Percentiles rank a stretch among this genome's conserved stretches.
Conservation (phyloP, 2,888 invertebrate species). For the Dione juno region DNA sequence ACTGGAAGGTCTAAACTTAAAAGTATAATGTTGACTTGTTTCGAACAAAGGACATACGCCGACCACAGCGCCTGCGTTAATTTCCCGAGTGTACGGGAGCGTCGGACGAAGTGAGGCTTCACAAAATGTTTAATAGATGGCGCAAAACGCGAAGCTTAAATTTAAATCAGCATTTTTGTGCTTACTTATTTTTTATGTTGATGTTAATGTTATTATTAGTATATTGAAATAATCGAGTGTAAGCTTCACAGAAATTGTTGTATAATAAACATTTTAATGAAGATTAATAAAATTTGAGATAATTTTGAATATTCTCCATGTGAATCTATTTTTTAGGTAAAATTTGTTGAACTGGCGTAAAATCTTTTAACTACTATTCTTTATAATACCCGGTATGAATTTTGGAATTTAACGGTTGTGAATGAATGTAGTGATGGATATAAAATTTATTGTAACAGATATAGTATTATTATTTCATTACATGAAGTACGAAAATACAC, state of each 20-base stretch:
- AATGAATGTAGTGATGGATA: too few species aligned
- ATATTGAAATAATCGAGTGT: not conserved
- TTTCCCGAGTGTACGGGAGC: slow-evolving; percentile 67
- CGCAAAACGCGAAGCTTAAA: slow-evolving; percentile 53
- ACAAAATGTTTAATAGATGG: slow-evolving; percentile 65
- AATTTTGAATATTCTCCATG: not conserved
- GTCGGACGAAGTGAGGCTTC: slow-evolving; percentile 63
- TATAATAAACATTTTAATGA: too few species aligned
- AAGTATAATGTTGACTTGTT: slow-evolving; percentile 81
- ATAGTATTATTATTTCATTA: too few species aligned
- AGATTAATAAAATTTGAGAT: too few species aligned
- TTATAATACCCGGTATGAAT: too few species aligned
- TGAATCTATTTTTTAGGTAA: not conserved
- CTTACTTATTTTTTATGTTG: slow-evolving; percentile 5
- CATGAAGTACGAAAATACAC: too few species aligned
- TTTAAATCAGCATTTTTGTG: slow-evolving; percentile 28
- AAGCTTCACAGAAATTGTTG: too few species aligned
- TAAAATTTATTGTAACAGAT: too few species aligned
- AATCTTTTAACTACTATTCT: too few species aligned
- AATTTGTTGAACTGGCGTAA: not conserved
- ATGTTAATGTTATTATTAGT: not conserved
- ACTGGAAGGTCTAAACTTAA: slow-evolving; percentile 72
- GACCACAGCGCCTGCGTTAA: slow-evolving; percentile 81
- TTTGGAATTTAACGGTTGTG: too few species aligned
- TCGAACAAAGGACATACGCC: slow-evolving; percentile 84